Conservation (phyloP, 2,797 vertebrate species). For the Myripristis murdjan region DNA sequence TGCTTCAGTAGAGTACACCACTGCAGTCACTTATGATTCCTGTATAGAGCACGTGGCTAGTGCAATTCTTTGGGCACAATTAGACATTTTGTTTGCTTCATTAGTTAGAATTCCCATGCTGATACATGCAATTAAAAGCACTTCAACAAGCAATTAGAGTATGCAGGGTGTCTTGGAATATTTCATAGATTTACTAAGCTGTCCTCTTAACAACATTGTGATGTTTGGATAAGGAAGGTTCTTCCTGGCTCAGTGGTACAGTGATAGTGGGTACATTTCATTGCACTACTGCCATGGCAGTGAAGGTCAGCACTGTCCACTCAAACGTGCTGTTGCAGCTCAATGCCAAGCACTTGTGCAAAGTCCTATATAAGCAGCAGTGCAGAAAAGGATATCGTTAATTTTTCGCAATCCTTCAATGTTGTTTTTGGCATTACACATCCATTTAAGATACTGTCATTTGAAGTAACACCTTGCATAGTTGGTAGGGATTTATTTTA, state of each 20-base stretch:
- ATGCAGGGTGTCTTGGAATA: constrained; percentile 25
- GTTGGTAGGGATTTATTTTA: constrained; percentile 21
- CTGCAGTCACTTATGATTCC: constrained; percentile 12
- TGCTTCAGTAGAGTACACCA: not conserved
- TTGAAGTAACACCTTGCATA: constrained; percentile 36
- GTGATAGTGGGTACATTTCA: constrained; percentile 15
- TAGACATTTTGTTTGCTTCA: constrained; percentile 47
- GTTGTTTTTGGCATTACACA: constrained; percentile 48
- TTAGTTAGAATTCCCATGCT: constrained; percentile 52
- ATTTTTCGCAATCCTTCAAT: constrained; percentile 59
- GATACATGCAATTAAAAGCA: constrained; percentile 53
- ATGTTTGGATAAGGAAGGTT: constrained; percentile 24
- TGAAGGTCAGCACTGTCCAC: constrained; percentile 18
- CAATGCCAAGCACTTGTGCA: not conserved
- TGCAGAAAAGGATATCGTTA: constrained; percentile 57
- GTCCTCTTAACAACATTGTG: constrained; percentile 30
- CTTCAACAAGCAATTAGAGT: constrained; percentile 40
- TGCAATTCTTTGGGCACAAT: constrained; percentile 56
- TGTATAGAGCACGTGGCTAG: constrained; percentile 1
- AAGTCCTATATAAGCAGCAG: constrained; percentile 48
- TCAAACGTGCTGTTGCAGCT: not conserved
- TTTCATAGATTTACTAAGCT: constrained; percentile 47
- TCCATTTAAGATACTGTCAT: constrained; percentile 41
- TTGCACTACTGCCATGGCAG: constrained; percentile 31
- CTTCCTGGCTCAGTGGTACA: constrained; percentile 13